Percentiles rank a stretch among this genome's conserved stretches.
phyloP scores from a whole-genome alignment of 2,113 vertebrate species.

The Gallinago media region DNA sequence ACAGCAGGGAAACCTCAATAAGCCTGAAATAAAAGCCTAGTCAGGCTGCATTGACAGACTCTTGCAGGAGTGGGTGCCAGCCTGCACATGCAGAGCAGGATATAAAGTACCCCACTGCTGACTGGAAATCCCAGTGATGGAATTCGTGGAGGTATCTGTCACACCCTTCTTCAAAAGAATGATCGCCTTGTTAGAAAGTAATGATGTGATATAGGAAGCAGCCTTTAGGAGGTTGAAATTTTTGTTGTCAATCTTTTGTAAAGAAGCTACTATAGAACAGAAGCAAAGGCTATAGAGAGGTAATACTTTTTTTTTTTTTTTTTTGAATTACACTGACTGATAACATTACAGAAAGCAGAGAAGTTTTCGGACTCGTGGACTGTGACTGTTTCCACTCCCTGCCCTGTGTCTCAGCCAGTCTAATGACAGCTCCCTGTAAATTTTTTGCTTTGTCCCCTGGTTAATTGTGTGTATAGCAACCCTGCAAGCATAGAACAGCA shows the following conservation, averaged over 20 bases:
- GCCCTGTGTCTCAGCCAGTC: not conserved
- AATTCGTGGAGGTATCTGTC: not conserved
- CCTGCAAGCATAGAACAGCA: not conserved
- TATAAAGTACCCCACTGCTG: not conserved
- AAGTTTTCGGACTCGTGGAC: not conserved
- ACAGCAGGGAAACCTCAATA: not conserved
- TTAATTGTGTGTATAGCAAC: not conserved
- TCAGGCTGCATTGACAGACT: not conserved
- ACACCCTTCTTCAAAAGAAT: not conserved
- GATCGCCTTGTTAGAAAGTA: slow-evolving; percentile 11
- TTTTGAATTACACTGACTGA: not conserved
- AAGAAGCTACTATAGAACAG: not conserved
- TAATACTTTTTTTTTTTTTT: not conserved
- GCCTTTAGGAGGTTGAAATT: not conserved
- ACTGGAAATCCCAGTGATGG: not conserved
- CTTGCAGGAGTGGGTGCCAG: not conserved
- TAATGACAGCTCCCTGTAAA: not conserved
- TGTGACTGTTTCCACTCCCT: not conserved
- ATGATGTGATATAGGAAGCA: not conserved
- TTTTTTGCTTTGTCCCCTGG: not conserved
- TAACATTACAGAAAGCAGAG: not conserved
- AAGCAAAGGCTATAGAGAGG: not conserved
- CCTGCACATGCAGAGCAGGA: not conserved
- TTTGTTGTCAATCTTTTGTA: not conserved
- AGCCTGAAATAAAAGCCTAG: not conserved